A percentile compares a stretch with the other conserved stretches of the same genome.
These are phyloP conservation scores for Melangyna quadrimaculata DNA, from an alignment of 2,888 invertebrate genomes.

Conservation along the genomic window DNA sequence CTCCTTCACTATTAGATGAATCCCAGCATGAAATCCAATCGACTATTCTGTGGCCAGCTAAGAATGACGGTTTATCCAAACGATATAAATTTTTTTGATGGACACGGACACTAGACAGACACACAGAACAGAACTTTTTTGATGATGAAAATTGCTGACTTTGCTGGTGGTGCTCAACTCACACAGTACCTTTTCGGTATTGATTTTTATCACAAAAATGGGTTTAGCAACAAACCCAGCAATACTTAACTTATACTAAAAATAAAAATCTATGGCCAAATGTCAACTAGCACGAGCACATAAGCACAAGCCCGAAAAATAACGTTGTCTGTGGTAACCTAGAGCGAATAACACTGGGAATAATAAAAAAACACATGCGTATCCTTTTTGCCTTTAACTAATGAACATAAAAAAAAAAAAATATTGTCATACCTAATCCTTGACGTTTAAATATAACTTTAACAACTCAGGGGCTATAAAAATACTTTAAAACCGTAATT, in stretches of 20 bases:
- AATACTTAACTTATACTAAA: constrained; percentile 23
- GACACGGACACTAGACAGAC: not conserved
- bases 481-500: not conserved
- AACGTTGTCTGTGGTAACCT: constrained; percentile 22
- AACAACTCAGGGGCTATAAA: not conserved
- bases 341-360: constrained; percentile 18
- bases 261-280: constrained; percentile 24
- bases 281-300: constrained; percentile 10
- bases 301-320: not conserved
- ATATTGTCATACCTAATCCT: not conserved
- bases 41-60: not conserved
- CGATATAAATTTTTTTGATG: not conserved
- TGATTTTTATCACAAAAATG: constrained; percentile 35
- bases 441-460: constrained; percentile 18
- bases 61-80: not conserved
- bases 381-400: constrained; percentile 5
- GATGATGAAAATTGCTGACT: constrained; percentile 3
- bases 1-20: not conserved
- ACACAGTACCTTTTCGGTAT: constrained; percentile 19
- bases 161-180: not conserved
- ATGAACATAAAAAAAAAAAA: not conserved
- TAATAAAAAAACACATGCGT: constrained; percentile 28
- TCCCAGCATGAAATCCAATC: not conserved
- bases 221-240: constrained; percentile 22
- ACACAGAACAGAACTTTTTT: not conserved